Percentiles rank a stretch among this genome's conserved stretches.
Evolutionary conservation across 2,888 invertebrate genomes (phyloP).

Genomic region (Drosophila phalerata): DNA sequence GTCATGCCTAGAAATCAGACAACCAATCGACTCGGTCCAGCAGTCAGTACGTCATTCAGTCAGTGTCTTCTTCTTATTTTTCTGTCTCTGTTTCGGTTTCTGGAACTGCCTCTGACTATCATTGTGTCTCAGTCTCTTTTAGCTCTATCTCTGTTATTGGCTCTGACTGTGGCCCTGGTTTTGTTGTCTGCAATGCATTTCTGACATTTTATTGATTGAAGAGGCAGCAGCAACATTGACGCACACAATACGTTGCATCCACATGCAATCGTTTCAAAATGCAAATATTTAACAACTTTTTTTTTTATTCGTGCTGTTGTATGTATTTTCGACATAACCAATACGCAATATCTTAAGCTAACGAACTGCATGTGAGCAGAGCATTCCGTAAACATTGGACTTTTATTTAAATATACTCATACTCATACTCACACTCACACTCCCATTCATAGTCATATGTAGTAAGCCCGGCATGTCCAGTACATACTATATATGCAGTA

Average conservation of each 20-base stretch:
- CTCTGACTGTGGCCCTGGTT: constrained; percentile 19
- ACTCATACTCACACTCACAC: constrained; percentile 7
- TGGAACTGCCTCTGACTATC: constrained; percentile 7
- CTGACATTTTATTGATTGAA: constrained; percentile 80
- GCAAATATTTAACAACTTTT: constrained; percentile 70
- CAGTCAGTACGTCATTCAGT: constrained; percentile 74
- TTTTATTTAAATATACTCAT: constrained; percentile 71
- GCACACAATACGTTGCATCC: constrained; percentile 50
- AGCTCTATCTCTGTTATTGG: constrained; percentile 2
- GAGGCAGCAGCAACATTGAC: constrained; percentile 70
- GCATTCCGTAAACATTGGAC: constrained; percentile 66
- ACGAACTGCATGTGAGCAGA: constrained; percentile 50
- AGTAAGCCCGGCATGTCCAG: constrained; percentile 33
- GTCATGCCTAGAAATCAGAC: constrained; percentile 74
- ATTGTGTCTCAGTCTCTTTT: constrained; percentile 1
- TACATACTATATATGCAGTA: constrained; percentile 30
- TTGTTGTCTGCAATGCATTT: constrained; percentile 72
- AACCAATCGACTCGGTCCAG: constrained; percentile 60
- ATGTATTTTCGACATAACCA: constrained; percentile 41
- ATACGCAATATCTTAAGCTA: constrained; percentile 64
- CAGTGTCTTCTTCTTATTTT: constrained; percentile 23
- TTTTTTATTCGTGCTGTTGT: background rate
- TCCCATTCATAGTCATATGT: constrained; percentile 10
- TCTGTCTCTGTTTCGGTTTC: constrained; percentile 13
- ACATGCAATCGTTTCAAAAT: constrained; percentile 35